Evolutionary conservation across 2,797 vertebrate genomes (phyloP), one percentile per base, ranked within the genome.

Genomic region (Lagocephalus sceleratus): DNA sequence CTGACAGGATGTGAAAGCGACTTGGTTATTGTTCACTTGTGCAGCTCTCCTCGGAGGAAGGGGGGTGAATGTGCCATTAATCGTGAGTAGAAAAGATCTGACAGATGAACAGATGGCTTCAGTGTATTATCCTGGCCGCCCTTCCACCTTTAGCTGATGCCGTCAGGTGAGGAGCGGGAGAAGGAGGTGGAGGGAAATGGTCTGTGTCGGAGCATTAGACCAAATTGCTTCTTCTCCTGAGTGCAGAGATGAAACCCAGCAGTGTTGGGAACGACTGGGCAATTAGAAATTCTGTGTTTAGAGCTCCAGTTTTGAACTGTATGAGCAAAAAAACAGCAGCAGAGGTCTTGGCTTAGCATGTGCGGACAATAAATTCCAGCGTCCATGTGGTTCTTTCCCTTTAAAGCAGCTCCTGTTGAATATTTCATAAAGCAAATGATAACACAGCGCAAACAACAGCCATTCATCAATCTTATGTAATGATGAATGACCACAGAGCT

Each of bases 31-130:
- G 76, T 75, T 84, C 74, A 70, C 76, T 65, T 83, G 54, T 71
- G 76, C 64, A 57, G 67, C 16, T 69, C 69, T 68, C 77, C 66
- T 60, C 39, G 1, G 54, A 54, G 63, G 51, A 60, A 71, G 73
- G 79, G 71, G 82, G 78, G 82, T 73, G 85, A 83, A 84, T 71
- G 66, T 57, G 72, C 81, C 71, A 85, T 88, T 85, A 87, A 88
- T 86, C 87, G 78, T 73, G 58, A 70, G 52, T 64, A 81, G 78
- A 86, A 86, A 87, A 83, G 82, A 85, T 81, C 83, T 85, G 88
- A 87, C 87, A 89, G 85, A 84, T 78, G 79, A 87, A 85, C 85
- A 89, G 88, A 88, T 87, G 86, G 85, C 79, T 85, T 86, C 73
- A 77, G 73, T 78, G 80, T 87, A 88, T 89, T 85, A 83, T 78